These are phyloP conservation scores for Lophochroa leadbeateri DNA, from an alignment of 2,113 vertebrate species.

Conservation along the genomic window DNA sequence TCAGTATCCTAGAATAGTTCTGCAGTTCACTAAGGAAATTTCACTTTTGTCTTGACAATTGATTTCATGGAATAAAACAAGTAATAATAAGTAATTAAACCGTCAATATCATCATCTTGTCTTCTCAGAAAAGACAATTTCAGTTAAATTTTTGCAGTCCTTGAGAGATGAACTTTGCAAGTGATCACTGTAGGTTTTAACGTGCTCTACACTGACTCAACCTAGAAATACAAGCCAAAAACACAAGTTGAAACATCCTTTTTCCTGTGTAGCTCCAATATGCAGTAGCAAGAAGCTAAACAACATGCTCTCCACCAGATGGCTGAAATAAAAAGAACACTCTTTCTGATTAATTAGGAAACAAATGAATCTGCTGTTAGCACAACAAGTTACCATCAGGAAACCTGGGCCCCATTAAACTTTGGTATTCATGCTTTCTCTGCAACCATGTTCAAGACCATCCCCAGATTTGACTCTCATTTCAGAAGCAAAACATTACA, in stretches of 20 bases:
- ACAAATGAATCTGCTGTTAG: constrained; percentile 74
- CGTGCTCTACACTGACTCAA: constrained; percentile 36
- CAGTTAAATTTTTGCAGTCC: background rate
- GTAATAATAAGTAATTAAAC: background rate
- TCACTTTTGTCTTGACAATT: background rate
- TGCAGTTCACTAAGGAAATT: background rate
- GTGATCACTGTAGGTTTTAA: constrained; percentile 19
- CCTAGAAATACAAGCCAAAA: constrained; percentile 66
- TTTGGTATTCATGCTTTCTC: background rate
- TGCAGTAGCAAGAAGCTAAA: constrained; percentile 70
- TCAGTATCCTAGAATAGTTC: background rate
- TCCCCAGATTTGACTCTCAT: background rate
- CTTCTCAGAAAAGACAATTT: background rate
- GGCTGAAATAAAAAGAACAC: constrained; percentile 75
- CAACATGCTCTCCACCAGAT: constrained; percentile 73
- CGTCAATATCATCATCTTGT: background rate
- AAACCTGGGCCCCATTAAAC: constrained; percentile 45
- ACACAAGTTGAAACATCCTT: constrained; percentile 67
- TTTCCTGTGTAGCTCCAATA: constrained; percentile 62
- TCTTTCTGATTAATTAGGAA: constrained; percentile 74
- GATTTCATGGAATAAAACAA: background rate
- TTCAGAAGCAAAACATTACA: background rate
- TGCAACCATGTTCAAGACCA: background rate
- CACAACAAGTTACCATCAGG: constrained; percentile 68
- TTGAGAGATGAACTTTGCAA: constrained; percentile 10